Evolutionary conservation across 2,113 vertebrate species (phyloP).

Genomic region (Hippolais icterina): DNA sequence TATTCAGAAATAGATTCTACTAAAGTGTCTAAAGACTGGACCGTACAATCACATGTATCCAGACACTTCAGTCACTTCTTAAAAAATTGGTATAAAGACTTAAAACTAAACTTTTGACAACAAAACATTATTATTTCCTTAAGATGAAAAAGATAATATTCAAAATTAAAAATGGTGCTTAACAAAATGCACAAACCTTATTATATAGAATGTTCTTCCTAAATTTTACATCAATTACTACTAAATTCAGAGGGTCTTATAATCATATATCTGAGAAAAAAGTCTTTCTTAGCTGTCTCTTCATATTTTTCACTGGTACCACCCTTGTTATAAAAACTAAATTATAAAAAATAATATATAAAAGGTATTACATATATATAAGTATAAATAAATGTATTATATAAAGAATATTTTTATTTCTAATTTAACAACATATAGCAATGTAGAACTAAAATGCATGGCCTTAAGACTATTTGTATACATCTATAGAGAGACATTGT

Average conservation of each 20-base stretch:
- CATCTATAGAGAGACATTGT: neutral
- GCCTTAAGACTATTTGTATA: neutral
- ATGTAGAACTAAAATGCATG: neutral
- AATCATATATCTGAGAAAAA: neutral
- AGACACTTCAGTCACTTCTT: neutral
- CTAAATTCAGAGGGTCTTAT: neutral
- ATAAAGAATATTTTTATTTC: neutral
- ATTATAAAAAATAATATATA: neutral
- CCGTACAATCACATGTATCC: neutral
- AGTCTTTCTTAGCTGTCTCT: neutral
- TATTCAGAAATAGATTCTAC: neutral
- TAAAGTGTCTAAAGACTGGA: neutral
- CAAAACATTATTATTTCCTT: neutral
- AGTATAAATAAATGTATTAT: neutral
- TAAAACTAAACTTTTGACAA: neutral
- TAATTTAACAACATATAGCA: neutral
- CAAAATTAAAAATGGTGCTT: neutral
- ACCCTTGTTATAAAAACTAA: neutral
- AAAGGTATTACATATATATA: neutral
- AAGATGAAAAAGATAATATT: neutral
- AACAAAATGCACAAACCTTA: neutral
- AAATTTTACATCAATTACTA: neutral
- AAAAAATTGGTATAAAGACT: neutral
- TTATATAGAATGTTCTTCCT: neutral
- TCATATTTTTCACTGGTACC: neutral